These are phyloP conservation scores for Anolis carolinensis DNA, from an alignment of 2,113 vertebrate species.

Conservation along the genomic window DNA sequence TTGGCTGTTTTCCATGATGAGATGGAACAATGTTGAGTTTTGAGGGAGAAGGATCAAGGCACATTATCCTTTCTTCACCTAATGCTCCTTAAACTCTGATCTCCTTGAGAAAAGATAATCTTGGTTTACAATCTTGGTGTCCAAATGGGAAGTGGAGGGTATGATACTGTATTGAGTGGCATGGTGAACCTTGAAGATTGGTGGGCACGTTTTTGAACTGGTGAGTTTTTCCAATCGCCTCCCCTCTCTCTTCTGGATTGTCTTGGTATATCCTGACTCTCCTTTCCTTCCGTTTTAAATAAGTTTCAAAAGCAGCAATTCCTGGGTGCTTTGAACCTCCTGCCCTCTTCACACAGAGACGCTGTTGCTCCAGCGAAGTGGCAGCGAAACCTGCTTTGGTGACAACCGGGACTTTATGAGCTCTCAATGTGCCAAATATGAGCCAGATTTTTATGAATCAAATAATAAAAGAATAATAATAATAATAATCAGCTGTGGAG, in stretches of 20 bases:
- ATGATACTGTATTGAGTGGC: neutral
- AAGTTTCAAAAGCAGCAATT: neutral
- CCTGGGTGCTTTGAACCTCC: neutral
- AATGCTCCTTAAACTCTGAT: neutral
- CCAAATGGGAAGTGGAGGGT: neutral
- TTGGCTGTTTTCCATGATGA: neutral
- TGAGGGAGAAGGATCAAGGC: neutral
- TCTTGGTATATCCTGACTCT: neutral
- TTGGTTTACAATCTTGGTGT: neutral
- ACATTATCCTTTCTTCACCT: neutral
- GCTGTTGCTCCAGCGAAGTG: neutral
- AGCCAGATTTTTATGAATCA: constrained; percentile 13
- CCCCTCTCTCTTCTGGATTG: constrained; percentile 2
- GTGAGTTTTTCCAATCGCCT: neutral
- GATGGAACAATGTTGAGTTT: neutral
- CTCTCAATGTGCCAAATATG: constrained; percentile 35
- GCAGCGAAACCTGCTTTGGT: neutral
- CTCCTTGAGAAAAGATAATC: too few species aligned
- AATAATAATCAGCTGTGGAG: neutral
- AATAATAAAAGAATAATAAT: neutral
- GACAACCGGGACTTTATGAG: neutral
- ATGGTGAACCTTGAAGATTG: neutral
- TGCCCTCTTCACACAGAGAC: neutral
- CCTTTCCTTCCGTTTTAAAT: too few species aligned
- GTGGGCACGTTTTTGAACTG: neutral